Conservation (phyloP, 2,113 vertebrate genomes). For the Atlantisia rogersi region DNA sequence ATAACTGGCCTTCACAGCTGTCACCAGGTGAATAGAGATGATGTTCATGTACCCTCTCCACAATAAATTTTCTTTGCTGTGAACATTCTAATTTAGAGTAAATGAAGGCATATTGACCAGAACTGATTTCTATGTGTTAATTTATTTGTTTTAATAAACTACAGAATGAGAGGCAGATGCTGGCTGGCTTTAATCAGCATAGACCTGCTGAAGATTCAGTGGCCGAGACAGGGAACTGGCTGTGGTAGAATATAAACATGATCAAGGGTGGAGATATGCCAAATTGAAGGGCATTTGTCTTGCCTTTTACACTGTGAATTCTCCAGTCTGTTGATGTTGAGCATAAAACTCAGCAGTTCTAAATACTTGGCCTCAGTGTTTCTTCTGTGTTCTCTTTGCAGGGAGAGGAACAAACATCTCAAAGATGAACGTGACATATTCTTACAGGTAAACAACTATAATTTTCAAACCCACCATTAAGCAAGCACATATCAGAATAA, state of each 20-base stretch:
- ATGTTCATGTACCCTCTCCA: not conserved
- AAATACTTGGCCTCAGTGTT: not conserved
- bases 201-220: not conserved
- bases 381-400: conserved; percentile 49
- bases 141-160: not conserved
- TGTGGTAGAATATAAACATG: not conserved
- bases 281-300: not conserved
- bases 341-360: not conserved
- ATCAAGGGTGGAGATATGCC: not conserved
- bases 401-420: conserved; percentile 95
- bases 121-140: not conserved
- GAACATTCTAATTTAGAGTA: not conserved
- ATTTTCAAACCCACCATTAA: not conserved
- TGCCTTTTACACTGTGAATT: not conserved
- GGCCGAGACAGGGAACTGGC: not conserved
- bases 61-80: not conserved
- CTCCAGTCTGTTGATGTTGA: not conserved
- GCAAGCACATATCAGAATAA: not conserved
- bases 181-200: not conserved
- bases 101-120: not conserved
- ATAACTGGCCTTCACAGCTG: not conserved
- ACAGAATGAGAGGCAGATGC: not conserved
- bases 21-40: not conserved
- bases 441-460: conserved; percentile 71
- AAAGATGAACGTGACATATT: conserved; percentile 86